Percentiles rank a stretch among this genome's conserved stretches.
phyloP scores from a whole-genome alignment of 2,888 invertebrate species.

The Hydriomena furcata region DNA sequence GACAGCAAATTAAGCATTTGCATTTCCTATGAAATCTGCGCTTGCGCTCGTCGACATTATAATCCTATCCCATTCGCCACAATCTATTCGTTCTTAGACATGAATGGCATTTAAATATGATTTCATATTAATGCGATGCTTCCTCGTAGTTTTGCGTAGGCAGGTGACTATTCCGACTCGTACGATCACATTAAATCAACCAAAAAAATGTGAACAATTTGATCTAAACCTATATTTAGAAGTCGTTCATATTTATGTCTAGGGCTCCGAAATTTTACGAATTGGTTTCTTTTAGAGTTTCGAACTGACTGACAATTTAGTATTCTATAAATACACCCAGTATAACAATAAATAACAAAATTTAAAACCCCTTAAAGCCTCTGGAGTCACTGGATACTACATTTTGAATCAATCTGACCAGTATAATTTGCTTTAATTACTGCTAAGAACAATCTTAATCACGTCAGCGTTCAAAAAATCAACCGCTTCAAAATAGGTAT shows the following conservation, averaged over 20 bases:
- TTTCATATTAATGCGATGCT: slow-evolving; percentile 17
- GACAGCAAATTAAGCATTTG: slow-evolving; percentile 27
- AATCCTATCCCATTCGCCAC: slow-evolving; percentile 35
- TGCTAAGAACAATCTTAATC: too few relatives aligned
- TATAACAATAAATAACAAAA: too few relatives aligned
- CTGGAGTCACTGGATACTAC: too few relatives aligned
- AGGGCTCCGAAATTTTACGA: too few relatives aligned
- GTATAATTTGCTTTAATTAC: too few relatives aligned
- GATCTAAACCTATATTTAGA: slow-evolving; percentile 5
- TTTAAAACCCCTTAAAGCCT: too few relatives aligned
- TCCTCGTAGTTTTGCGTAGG: slow-evolving; percentile 24
- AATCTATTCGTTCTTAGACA: slow-evolving; percentile 24
- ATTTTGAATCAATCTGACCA: too few relatives aligned
- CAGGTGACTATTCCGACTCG: slow-evolving; percentile 20
- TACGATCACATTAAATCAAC: slow-evolving; percentile 12
- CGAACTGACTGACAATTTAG: too few relatives aligned
- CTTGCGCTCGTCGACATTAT: slow-evolving; percentile 32
- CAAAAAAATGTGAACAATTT: slow-evolving; percentile 14
- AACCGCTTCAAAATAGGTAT: too few relatives aligned
- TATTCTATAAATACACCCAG: too few relatives aligned
- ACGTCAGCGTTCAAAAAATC: too few relatives aligned
- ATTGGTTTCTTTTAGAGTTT: too few relatives aligned
- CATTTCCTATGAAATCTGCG: slow-evolving; percentile 26
- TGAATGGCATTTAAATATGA: slow-evolving; percentile 27
- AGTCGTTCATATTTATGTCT: slow-evolving; percentile 31